Evolutionary conservation across 2,888 invertebrate genomes (phyloP).

Genomic region (Sinopyrophorus schimmeli): DNA sequence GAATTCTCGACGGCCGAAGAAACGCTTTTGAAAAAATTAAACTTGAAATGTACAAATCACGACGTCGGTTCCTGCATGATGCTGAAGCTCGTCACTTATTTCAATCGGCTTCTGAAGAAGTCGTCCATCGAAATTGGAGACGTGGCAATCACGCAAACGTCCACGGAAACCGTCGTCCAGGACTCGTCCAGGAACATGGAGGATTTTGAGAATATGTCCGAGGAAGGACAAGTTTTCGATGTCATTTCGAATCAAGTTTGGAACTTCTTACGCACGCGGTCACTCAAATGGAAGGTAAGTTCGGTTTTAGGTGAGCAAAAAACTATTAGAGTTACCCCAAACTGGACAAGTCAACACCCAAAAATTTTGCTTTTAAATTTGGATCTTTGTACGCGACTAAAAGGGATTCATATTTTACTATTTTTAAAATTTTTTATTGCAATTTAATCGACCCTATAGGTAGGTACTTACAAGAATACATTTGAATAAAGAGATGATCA

Average conservation of each 20-base stretch:
- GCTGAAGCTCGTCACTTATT: slow-evolving; percentile 79
- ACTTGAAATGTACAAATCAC: slow-evolving; percentile 74
- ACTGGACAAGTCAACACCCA: no score
- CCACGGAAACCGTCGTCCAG: slow-evolving; percentile 57
- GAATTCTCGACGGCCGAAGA: slow-evolving; percentile 63
- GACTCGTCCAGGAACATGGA: slow-evolving; percentile 50
- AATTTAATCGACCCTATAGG: no score
- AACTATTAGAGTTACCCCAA: no score
- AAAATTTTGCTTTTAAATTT: no score
- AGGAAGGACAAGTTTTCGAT: slow-evolving; percentile 62
- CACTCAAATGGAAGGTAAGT: slow-evolving; percentile 71
- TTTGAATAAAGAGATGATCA: no score
- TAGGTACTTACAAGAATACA: no score
- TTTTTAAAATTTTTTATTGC: no score
- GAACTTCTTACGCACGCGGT: slow-evolving; percentile 75
- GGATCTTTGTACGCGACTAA: no score
- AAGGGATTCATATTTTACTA: no score
- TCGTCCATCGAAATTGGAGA: slow-evolving; percentile 77
- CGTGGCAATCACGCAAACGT: slow-evolving; percentile 72
- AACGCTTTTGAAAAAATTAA: slow-evolving; percentile 72
- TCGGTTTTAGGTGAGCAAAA: no score
- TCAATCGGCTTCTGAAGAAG: slow-evolving; percentile 77
- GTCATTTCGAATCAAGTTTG: slow-evolving; percentile 75
- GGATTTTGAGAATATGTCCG: slow-evolving; percentile 53
- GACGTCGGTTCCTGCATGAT: slow-evolving; percentile 83